Conservation (phyloP, 2,113 vertebrate species). For the Drymodes brunneopygia region DNA sequence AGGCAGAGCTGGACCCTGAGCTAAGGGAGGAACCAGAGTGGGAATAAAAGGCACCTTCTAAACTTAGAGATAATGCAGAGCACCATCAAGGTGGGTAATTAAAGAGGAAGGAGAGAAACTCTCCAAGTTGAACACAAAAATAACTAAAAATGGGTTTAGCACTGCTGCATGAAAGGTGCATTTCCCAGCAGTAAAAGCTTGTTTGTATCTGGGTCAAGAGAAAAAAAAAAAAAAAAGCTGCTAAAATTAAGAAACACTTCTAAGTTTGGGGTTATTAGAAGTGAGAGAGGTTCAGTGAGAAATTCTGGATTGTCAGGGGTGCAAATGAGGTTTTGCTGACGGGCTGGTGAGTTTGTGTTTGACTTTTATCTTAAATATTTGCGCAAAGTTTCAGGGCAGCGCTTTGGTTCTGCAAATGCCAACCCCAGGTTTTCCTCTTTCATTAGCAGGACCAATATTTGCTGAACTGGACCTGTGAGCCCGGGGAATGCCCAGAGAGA, state of each 20-base stretch:
- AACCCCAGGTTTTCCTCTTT: accelerated
- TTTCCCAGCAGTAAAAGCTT: constrained; percentile 1
- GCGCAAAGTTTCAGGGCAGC: neutral
- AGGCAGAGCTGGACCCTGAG: neutral
- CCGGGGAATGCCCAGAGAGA: neutral
- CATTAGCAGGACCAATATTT: neutral
- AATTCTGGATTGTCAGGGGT: neutral
- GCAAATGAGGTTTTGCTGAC: neutral
- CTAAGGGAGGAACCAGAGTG: neutral
- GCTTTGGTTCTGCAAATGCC: neutral
- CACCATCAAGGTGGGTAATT: neutral
- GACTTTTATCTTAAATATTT: neutral
- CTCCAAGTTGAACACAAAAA: neutral
- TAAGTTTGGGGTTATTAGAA: neutral
- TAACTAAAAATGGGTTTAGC: neutral
- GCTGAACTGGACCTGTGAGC: neutral
- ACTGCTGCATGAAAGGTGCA: neutral
- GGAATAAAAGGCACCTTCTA: neutral
- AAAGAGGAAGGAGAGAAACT: neutral
- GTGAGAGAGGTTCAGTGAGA: neutral
- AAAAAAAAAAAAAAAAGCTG: neutral
- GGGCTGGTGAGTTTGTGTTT: neutral
- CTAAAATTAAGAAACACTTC: neutral
- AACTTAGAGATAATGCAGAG: neutral
- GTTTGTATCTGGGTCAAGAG: constrained; percentile 9